phyloP scores from a whole-genome alignment of 2,888 invertebrate genomes.

The Amblyteles armatorius region DNA sequence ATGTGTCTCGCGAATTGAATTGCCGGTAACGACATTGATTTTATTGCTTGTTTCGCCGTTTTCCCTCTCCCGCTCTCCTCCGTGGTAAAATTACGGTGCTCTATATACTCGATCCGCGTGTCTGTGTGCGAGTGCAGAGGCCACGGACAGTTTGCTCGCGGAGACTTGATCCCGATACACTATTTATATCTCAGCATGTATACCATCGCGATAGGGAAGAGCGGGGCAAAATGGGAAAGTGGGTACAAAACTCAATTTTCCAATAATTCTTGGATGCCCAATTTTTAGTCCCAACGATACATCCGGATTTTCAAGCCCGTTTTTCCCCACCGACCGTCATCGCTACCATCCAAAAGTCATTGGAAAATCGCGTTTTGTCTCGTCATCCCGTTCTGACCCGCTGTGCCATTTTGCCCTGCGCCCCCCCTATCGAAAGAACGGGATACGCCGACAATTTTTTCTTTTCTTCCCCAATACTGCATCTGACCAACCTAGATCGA shows the following conservation, averaged over 20 bases:
- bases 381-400: too few species aligned
- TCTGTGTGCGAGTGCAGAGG: not conserved
- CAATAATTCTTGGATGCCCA: too few species aligned
- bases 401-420: too few species aligned
- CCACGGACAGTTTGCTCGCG: not conserved
- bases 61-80: not conserved
- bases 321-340: too few species aligned
- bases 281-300: too few species aligned
- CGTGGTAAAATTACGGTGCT: constrained; percentile 37
- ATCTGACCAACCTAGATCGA: not conserved
- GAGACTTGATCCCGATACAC: not conserved
- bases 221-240: too few species aligned
- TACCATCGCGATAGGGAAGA: not conserved
- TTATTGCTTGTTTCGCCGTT: constrained; percentile 83
- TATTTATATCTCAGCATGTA: not conserved
- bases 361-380: too few species aligned
- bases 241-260: too few species aligned
- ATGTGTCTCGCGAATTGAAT: constrained; percentile 85
- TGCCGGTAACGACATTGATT: constrained; percentile 85
- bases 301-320: too few species aligned
- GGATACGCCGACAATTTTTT: not conserved
- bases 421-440: not conserved
- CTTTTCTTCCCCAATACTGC: not conserved
- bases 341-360: too few species aligned
- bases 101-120: constrained; percentile 11